phyloP scores from a whole-genome alignment of 1,140 invertebrate species.

The Saccostrea echinata region DNA sequence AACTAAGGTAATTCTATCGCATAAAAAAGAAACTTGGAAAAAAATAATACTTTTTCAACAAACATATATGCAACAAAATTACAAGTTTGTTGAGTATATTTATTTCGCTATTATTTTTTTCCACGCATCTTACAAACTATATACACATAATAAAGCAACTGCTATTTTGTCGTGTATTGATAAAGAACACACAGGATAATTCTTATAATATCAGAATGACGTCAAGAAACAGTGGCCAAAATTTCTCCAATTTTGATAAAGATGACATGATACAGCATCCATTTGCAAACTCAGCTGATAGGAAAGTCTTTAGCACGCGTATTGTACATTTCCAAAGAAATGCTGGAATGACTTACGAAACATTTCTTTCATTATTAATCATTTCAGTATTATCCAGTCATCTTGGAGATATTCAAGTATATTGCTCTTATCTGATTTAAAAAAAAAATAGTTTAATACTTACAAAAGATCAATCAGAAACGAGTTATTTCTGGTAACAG shows the following conservation, averaged over 20 bases:
- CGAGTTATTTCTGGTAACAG: not conserved
- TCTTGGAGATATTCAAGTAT: not conserved
- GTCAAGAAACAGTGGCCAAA: not conserved
- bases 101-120: too few relatives aligned
- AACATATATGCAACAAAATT: too few relatives aligned
- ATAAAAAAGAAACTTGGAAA: too few relatives aligned
- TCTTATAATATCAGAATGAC: slow-evolving; percentile 35
- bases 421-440: not conserved
- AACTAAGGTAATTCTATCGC: not conserved
- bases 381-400: not conserved
- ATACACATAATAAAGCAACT: not conserved
- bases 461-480: not conserved
- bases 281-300: not conserved
- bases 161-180: not conserved
- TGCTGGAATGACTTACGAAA: not conserved
- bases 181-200: not conserved
- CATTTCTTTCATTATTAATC: not conserved
- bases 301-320: not conserved
- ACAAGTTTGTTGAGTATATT: too few relatives aligned
- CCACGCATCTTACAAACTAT: too few relatives aligned
- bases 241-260: slow-evolving; percentile 31
- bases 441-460: not conserved
- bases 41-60: too few relatives aligned
- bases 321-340: not conserved
- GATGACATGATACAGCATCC: slow-evolving; percentile 7